phyloP scores from a whole-genome alignment of 2,888 invertebrate species.

The Spilarctia lutea region DNA sequence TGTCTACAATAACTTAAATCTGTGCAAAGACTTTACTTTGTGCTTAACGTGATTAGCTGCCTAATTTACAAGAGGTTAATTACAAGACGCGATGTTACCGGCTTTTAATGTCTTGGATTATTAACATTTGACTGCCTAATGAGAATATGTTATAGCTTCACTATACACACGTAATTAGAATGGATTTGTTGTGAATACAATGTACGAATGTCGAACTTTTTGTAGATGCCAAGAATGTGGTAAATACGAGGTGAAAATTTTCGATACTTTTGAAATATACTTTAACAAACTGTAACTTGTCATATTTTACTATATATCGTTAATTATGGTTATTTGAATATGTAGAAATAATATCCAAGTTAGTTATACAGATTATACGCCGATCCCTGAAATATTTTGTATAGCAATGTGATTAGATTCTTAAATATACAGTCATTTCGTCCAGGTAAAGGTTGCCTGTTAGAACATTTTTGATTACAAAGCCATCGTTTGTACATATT shows the following conservation, averaged over 20 bases:
- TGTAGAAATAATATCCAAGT: neutral
- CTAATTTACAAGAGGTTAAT: slow-evolving; percentile 61
- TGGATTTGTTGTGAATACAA: slow-evolving; percentile 20
- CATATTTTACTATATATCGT: neutral
- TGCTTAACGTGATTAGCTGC: slow-evolving; percentile 55
- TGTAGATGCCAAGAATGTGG: neutral
- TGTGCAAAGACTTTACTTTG: slow-evolving; percentile 44
- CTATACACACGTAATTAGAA: slow-evolving; percentile 35
- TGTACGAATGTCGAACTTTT: neutral
- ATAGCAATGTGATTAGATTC: too few relatives aligned
- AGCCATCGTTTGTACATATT: too few relatives aligned
- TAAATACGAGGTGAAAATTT: neutral
- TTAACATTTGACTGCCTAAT: slow-evolving; percentile 51
- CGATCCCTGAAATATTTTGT: too few relatives aligned
- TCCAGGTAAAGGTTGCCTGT: too few relatives aligned
- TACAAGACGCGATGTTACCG: slow-evolving; percentile 52
- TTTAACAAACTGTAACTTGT: neutral
- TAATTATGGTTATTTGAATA: neutral
- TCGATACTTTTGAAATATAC: neutral
- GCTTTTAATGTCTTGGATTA: slow-evolving; percentile 52
- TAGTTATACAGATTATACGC: neutral
- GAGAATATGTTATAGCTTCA: slow-evolving; percentile 44
- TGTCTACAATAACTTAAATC: slow-evolving; percentile 43
- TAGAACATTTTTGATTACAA: too few relatives aligned
- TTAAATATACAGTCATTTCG: too few relatives aligned